Evolutionary conservation across 1,140 invertebrate species (phyloP).

Genomic region (Drosophila arizonae): DNA sequence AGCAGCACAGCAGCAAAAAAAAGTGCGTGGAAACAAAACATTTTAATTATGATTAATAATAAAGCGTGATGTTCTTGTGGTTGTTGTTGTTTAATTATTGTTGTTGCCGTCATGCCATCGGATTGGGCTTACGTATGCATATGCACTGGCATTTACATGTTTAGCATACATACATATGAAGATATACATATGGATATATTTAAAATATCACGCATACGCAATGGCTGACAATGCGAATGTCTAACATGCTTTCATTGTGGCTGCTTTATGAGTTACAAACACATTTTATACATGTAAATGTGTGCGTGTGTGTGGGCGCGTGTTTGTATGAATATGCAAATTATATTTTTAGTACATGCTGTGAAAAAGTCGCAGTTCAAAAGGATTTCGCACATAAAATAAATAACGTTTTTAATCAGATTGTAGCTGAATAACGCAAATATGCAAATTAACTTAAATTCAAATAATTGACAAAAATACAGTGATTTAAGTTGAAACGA

Average conservation of each 20-base stretch:
- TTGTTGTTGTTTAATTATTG: conserved; percentile 19
- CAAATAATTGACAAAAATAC: neutral
- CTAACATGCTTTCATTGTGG: conserved; percentile 16
- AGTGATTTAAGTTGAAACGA: neutral
- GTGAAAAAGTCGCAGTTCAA: conserved; percentile 7
- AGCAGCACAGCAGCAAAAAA: conserved; percentile 44
- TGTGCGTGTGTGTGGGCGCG: neutral
- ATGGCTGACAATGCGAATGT: conserved; percentile 43
- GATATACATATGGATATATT: conserved; percentile 2
- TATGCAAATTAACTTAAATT: conserved; percentile 1
- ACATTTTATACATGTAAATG: neutral
- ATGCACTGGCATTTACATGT: conserved; percentile 53
- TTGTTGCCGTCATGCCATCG: conserved; percentile 52
- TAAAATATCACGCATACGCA: conserved; percentile 60
- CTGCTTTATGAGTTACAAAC: conserved; percentile 5
- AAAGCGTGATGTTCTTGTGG: conserved; percentile 32
- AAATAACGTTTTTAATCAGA: conserved; percentile 13
- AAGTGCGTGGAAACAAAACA: conserved; percentile 51
- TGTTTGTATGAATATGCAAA: conserved; percentile 14
- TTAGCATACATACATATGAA: conserved; percentile 41
- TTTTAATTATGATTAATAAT: conserved; percentile 65
- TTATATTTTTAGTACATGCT: conserved; percentile 16
- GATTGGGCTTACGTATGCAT: conserved; percentile 17
- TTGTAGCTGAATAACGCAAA: neutral
- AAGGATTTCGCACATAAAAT: conserved; percentile 18